Evolutionary conservation across 2,113 vertebrate genomes (phyloP).

Genomic region (Psittacara wagleri): DNA sequence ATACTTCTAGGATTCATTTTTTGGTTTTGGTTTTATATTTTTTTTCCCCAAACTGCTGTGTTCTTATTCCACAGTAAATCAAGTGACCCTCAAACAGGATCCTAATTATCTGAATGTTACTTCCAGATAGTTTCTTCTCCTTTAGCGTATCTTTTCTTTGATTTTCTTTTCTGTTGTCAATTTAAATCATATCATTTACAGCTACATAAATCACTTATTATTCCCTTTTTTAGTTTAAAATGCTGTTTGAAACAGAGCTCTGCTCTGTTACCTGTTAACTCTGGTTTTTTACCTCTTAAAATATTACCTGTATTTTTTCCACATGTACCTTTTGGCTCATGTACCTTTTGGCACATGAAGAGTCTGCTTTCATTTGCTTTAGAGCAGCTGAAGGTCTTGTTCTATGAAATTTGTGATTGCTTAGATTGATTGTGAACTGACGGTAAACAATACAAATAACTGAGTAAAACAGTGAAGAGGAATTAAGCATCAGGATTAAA

Average conservation of each 20-base stretch:
- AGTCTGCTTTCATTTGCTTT: background rate
- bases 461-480: background rate
- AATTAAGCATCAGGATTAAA: background rate
- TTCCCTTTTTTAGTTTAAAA: background rate
- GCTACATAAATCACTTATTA: background rate
- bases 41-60: background rate
- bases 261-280: background rate
- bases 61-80: background rate
- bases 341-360: background rate
- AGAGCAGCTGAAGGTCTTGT: background rate
- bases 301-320: background rate
- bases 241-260: background rate
- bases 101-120: background rate
- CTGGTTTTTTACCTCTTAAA: background rate
- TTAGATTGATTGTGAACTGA: background rate
- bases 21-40: rapidly evolving
- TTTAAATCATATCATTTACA: background rate
- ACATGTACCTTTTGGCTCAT: background rate
- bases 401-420: background rate
- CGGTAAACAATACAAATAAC: background rate
- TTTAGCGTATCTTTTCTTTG: background rate
- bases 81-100: background rate
- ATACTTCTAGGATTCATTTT: background rate
- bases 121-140: background rate
- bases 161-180: background rate